phyloP scores from a whole-genome alignment of 2,797 vertebrate species.

The Crenichthys baileyi region DNA sequence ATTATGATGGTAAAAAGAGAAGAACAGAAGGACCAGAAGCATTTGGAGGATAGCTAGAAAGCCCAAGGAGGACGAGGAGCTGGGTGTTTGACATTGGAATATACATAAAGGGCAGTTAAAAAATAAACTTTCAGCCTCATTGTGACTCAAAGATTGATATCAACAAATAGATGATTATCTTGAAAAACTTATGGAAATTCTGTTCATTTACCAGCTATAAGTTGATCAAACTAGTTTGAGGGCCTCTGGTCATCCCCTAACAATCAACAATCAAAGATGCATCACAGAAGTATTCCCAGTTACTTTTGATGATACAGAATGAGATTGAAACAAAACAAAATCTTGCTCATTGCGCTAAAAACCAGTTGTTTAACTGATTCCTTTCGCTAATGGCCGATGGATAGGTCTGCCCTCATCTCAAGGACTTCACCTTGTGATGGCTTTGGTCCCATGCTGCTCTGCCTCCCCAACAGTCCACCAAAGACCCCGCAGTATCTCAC shows the following conservation, averaged over 20 bases:
- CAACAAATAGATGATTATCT: neutral
- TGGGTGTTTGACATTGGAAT: conserved; percentile 52
- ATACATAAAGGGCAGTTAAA: conserved; percentile 49
- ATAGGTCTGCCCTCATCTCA: conserved; percentile 45
- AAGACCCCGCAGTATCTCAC: conserved; percentile 67
- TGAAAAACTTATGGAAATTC: neutral
- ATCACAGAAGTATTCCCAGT: neutral
- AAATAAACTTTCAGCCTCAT: neutral
- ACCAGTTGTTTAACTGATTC: conserved; percentile 17
- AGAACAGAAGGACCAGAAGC: conserved; percentile 59
- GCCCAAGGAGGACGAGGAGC: conserved; percentile 46
- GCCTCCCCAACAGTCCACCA: conserved; percentile 56
- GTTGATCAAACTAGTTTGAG: neutral
- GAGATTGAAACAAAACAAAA: conserved; percentile 7
- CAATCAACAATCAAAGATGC: neutral
- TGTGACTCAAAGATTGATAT: neutral
- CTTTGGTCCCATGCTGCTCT: conserved; percentile 45
- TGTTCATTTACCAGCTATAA: neutral
- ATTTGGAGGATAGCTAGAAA: conserved; percentile 62
- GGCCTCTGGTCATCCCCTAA: too few relatives aligned
- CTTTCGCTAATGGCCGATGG: conserved; percentile 37
- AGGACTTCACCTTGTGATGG: conserved; percentile 49
- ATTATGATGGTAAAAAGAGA: conserved; percentile 50
- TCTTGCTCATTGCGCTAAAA: conserved; percentile 11
- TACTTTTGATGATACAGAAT: neutral